phyloP scores from a whole-genome alignment of 2,888 invertebrate species.

The Calliphora vomitoria region DNA sequence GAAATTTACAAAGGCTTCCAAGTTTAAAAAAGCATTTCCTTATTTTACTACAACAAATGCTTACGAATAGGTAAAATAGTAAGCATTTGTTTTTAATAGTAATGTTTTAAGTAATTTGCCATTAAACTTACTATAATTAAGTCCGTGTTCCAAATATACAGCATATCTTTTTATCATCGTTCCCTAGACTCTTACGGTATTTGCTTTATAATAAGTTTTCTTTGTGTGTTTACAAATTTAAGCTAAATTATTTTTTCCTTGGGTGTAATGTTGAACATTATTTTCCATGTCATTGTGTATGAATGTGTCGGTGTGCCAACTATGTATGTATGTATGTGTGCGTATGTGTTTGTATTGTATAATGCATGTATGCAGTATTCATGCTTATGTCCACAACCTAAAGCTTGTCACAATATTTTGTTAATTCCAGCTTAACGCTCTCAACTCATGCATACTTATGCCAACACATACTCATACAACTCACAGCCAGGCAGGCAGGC shows the following conservation, averaged over 20 bases:
- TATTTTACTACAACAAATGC: too few species aligned
- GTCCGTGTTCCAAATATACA: too few species aligned
- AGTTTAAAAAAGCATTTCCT: too few species aligned
- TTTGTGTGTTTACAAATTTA: too few species aligned
- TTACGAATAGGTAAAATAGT: too few species aligned
- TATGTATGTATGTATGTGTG: background rate
- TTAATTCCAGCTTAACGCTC: constrained; percentile 76
- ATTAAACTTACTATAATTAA: too few species aligned
- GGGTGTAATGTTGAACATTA: background rate
- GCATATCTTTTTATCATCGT: too few species aligned
- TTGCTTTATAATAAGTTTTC: too few species aligned
- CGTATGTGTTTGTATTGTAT: constrained; percentile 7
- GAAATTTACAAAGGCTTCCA: too few species aligned
- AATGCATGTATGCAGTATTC: constrained; percentile 47
- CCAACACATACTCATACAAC: constrained; percentile 33
- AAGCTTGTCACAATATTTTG: constrained; percentile 76
- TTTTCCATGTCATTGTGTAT: background rate
- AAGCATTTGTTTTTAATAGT: too few species aligned
- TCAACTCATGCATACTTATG: constrained; percentile 64
- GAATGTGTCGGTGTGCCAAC: background rate
- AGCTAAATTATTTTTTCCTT: background rate
- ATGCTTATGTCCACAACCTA: constrained; percentile 64
- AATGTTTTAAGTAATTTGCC: too few species aligned
- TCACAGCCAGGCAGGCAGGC: background rate
- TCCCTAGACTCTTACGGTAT: too few species aligned